Evolutionary conservation across 1,140 invertebrate genomes (phyloP).

Genomic region (Berghia stephanieae): DNA sequence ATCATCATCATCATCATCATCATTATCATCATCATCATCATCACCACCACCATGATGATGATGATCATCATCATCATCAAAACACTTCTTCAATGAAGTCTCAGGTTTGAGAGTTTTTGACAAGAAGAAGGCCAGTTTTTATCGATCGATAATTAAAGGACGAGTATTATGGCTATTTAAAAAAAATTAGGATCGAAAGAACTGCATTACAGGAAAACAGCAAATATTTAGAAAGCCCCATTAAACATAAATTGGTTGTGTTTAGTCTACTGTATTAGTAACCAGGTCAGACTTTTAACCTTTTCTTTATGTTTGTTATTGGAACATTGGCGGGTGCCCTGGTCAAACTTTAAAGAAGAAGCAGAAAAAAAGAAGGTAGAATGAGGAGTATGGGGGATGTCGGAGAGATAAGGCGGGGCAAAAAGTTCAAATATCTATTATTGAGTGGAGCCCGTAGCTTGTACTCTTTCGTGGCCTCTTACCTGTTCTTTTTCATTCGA

Average conservation of each 20-base stretch:
- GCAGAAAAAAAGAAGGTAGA: too few species aligned
- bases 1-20: not conserved
- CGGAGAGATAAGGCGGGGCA: too few species aligned
- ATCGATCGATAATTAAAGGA: too few species aligned
- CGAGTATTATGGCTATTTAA: not conserved
- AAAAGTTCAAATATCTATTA: too few species aligned
- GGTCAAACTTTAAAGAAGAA: too few species aligned
- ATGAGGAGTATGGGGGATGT: too few species aligned
- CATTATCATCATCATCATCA: not conserved
- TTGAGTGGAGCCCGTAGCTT: not conserved
- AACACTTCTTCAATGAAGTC: not conserved
- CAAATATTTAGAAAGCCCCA: not conserved
- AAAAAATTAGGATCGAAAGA: not conserved
- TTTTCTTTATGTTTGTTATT: too few species aligned
- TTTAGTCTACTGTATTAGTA: too few species aligned
- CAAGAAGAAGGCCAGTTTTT: not conserved
- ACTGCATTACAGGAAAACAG: not conserved
- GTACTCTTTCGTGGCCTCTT: not conserved
- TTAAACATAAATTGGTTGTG: too few species aligned
- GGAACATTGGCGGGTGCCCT: too few species aligned
- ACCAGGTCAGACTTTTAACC: too few species aligned
- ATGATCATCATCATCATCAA: not conserved
- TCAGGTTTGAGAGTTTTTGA: not conserved
- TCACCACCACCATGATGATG: not conserved
- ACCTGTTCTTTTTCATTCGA: not conserved